Percentiles rank a stretch among this genome's conserved stretches.
phyloP scores from a whole-genome alignment of 2,113 vertebrate genomes.

The Verasper variegatus region DNA sequence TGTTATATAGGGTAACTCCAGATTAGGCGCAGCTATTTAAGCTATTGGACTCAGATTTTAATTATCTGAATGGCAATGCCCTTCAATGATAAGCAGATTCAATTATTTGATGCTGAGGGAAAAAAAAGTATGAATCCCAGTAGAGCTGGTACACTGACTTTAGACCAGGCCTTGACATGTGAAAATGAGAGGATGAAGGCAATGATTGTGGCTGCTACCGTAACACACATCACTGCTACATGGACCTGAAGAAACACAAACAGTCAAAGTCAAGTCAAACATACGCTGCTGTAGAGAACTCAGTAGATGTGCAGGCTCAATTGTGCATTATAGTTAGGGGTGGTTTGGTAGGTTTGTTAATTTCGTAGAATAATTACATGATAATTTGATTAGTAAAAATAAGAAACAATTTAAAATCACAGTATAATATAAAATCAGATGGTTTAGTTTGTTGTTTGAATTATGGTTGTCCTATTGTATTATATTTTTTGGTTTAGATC shows the following conservation, averaged over 20 bases:
- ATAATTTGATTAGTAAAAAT: too few relatives aligned
- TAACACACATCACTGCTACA: slow-evolving; percentile 77
- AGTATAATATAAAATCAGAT: too few relatives aligned
- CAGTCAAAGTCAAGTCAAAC: neutral
- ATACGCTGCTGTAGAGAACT: neutral
- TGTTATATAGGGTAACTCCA: too few relatives aligned
- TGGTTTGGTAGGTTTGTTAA: too few relatives aligned
- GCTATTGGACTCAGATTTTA: too few relatives aligned
- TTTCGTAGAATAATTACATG: too few relatives aligned
- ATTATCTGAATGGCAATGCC: neutral
- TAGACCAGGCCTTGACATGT: slow-evolving; percentile 68
- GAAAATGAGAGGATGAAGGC: slow-evolving; percentile 83
- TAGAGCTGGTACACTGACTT: slow-evolving; percentile 64
- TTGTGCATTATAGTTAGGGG: neutral
- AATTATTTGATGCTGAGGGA: neutral
- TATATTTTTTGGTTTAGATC: too few relatives aligned
- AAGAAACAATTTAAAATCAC: too few relatives aligned
- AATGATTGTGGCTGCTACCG: slow-evolving; percentile 67
- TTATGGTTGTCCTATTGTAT: too few relatives aligned
- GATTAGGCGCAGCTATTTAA: too few relatives aligned
- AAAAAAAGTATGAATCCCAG: neutral
- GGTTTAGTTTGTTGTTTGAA: too few relatives aligned
- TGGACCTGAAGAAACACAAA: slow-evolving; percentile 73
- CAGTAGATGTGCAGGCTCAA: neutral
- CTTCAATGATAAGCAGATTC: neutral